Base-by-base conservation (phyloP, 2,113 vertebrate genomes). In the Rhizomys pruinosus region DNA sequence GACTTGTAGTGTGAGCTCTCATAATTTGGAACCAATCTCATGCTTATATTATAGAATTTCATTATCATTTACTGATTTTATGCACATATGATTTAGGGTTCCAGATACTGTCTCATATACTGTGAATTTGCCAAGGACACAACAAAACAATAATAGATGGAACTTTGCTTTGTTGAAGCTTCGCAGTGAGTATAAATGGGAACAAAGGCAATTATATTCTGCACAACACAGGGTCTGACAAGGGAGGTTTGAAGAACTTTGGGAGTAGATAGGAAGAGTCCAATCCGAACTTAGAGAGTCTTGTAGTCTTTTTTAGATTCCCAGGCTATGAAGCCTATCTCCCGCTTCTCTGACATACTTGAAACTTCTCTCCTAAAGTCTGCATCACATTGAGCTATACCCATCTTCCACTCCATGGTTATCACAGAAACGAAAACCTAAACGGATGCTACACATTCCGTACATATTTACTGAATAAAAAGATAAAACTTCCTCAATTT, bases 401-500 rank as follows among this genome's bases (percentile, higher is more conserved):
- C 16, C 2, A 39, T 19, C 73, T 66, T 42, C 55, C 71, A 19
- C 22, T 81, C 72, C 78, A 69, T 55, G 42, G 78, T 63, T 73
- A 80, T 80, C 81, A 85, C 57, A 78, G 78, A 86, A 76, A 47
- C 64, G 86, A 71, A 92, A 74, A 79, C 64, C n/a, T 19, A 61
- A 13, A 32, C 44, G 93, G 84, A 59, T 17, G 63, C 68, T 16
- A 90, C 44, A 52, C 12, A 25, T 1, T 86, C 44, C 63, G 20
- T 73, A 59, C 44, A 39, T 59, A 92, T 89, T 81, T 91, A 90
- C 2, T 85, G 42, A 95, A 71, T 29, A 93, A 87, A 90, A n/a
- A 32, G 72, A 82, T 68, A 87, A 78, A 87, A n/a, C 27, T 77
- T 85, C 59, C 27, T 94, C 63, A 44, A 85, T 42, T 91, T 89